Conservation (phyloP, 2,888 invertebrate species). For the Agriopis aurantiaria region DNA sequence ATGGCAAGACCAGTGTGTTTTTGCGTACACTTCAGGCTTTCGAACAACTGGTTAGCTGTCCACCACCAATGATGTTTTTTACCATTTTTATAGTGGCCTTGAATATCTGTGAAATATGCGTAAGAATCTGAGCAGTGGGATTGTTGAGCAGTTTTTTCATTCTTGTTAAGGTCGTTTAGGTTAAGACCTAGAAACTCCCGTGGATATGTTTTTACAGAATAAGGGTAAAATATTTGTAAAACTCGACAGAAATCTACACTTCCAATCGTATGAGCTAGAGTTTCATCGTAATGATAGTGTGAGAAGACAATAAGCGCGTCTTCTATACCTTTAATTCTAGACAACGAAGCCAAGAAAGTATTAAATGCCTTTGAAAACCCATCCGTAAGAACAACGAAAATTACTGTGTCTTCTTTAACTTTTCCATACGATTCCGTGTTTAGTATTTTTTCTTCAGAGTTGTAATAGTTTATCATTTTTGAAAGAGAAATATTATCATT, state of each 20-base stretch:
- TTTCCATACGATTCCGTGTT: conserved; percentile 58
- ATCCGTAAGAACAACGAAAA: conserved; percentile 61
- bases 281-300: conserved; percentile 61
- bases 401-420: conserved; percentile 52
- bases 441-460: conserved; percentile 51
- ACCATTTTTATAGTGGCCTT: conserved; percentile 61
- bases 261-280: conserved; percentile 55
- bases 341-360: conserved; percentile 60
- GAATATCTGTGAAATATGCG: conserved; percentile 56
- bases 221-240: conserved; percentile 68
- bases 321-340: conserved; percentile 61
- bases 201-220: conserved; percentile 61
- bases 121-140: conserved; percentile 56
- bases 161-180: conserved; percentile 43
- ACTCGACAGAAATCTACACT: conserved; percentile 66
- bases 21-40: conserved; percentile 49
- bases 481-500: conserved; percentile 2
- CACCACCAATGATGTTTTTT: conserved; percentile 74
- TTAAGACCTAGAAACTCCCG: conserved; percentile 60
- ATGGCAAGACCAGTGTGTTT: conserved; percentile 58
- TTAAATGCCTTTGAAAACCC: conserved; percentile 55
- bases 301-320: conserved; percentile 66
- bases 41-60: conserved; percentile 70
- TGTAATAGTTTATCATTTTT: conserved; percentile 44
- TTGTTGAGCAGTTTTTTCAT: conserved; percentile 17